A percentile compares a stretch with the other conserved stretches of the same genome.
These are phyloP conservation scores for Ornithoptera alexandrae DNA, from an alignment of 2,888 invertebrate species.

Conservation along the genomic window DNA sequence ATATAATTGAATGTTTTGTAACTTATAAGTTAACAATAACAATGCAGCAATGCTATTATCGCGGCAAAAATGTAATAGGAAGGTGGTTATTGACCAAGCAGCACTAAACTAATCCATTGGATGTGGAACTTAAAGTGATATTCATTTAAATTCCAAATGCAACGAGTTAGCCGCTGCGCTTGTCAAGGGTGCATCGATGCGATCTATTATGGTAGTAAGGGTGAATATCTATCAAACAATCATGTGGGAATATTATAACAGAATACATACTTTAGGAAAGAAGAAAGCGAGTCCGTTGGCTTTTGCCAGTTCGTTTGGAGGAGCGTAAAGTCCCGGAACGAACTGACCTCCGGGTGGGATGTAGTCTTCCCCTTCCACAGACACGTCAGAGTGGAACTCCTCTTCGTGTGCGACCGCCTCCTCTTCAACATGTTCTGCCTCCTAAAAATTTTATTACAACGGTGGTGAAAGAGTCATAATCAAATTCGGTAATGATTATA, in stretches of 20 bases:
- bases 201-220: background rate
- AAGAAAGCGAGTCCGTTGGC: slow-evolving; percentile 62
- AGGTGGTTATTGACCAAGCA: no score
- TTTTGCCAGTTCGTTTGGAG: slow-evolving; percentile 65
- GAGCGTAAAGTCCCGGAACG: slow-evolving; percentile 67
- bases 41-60: no score
- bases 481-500: no score
- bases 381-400: slow-evolving; percentile 64
- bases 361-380: slow-evolving; percentile 66
- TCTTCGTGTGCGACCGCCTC: slow-evolving; percentile 41
- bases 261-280: slow-evolving; percentile 57
- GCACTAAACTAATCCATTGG: no score
- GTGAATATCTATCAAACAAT: background rate
- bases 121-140: no score
- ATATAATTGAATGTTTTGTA: no score
- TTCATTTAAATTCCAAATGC: no score
- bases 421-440: slow-evolving; percentile 45
- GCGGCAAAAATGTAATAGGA: no score
- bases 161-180: no score
- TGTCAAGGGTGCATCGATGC: no score
- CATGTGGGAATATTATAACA: background rate
- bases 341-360: slow-evolving; percentile 70
- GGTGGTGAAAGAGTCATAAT: background rate
- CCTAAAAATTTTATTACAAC: background rate
- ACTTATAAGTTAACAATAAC: no score